Evolutionary conservation across 2,888 invertebrate genomes (phyloP).

Genomic region (Amphipoea lucens): DNA sequence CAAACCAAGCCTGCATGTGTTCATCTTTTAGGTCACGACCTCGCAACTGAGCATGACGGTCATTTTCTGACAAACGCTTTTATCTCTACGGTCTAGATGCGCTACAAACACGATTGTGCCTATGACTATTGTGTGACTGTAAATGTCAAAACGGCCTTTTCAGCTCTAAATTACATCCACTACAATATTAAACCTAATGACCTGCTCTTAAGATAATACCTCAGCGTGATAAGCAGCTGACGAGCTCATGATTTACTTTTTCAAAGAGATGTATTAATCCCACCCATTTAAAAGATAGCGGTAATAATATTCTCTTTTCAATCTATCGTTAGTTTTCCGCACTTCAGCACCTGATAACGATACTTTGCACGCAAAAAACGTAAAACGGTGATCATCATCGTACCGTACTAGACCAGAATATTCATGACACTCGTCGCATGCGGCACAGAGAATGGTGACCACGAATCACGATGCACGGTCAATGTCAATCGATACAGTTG

Average conservation of each 20-base stretch:
- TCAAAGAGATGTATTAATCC: constrained; percentile 1
- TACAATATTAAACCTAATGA: constrained; percentile 27
- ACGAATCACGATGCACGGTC: constrained; percentile 76
- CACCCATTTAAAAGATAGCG: constrained; percentile 20
- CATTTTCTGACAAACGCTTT: constrained; percentile 54
- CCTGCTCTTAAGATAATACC: constrained; percentile 33
- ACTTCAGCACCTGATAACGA: constrained; percentile 29
- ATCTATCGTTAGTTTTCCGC: constrained; percentile 24
- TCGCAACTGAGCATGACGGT: constrained; percentile 53
- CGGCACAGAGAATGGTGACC: constrained; percentile 72
- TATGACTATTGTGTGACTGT: constrained; percentile 19
- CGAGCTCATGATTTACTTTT: constrained; percentile 22
- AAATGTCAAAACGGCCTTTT: constrained; percentile 14
- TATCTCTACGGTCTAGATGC: constrained; percentile 55
- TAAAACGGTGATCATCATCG: constrained; percentile 36
- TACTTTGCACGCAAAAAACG: constrained; percentile 36
- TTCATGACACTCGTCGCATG: constrained; percentile 67
- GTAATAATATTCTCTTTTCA: constrained; percentile 32
- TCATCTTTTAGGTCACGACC: constrained; percentile 39
- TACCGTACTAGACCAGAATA: constrained; percentile 66
- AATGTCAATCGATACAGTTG: constrained; percentile 77
- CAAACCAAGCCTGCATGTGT: constrained; percentile 18
- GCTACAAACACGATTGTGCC: constrained; percentile 31
- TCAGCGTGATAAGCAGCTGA: constrained; percentile 25
- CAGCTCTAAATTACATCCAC: constrained; percentile 19